Evolutionary conservation across 2,113 vertebrate genomes (phyloP).

Genomic region (Cyanoderma ruficeps): DNA sequence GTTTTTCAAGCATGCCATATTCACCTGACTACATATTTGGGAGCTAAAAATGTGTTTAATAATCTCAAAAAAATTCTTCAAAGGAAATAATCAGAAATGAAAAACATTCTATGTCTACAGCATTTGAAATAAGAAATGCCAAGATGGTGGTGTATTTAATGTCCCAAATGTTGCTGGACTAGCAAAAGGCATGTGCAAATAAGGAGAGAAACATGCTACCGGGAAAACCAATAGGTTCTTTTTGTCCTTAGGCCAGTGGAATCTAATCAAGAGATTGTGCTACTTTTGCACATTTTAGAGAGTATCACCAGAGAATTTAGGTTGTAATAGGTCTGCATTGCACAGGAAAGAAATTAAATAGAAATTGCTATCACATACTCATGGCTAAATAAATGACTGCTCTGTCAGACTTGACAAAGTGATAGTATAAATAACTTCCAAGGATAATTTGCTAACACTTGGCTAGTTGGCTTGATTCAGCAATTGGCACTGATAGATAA

Average conservation of each 20-base stretch:
- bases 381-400: constrained; percentile 42
- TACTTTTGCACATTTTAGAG: constrained; percentile 45
- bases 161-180: neutral
- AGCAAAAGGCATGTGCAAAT: neutral
- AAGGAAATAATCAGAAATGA: constrained; percentile 13
- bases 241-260: constrained; percentile 19
- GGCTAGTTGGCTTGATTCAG: constrained; percentile 7
- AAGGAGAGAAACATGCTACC: constrained; percentile 19
- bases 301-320: constrained; percentile 28
- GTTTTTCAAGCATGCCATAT: neutral
- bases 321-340: neutral
- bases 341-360: constrained; percentile 38
- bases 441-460: constrained; percentile 39
- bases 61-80: neutral
- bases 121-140: constrained; percentile 5
- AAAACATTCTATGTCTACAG: neutral
- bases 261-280: constrained; percentile 47
- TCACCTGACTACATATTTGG: neutral
- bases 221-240: constrained; percentile 12
- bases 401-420: constrained; percentile 34
- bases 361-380: neutral
- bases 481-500: constrained; percentile 20
- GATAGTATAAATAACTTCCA: constrained; percentile 10
- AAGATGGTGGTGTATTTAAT: neutral
- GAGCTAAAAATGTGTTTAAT: neutral